Conservation (phyloP, 2,113 vertebrate species). For the Ictalurus punctatus region DNA sequence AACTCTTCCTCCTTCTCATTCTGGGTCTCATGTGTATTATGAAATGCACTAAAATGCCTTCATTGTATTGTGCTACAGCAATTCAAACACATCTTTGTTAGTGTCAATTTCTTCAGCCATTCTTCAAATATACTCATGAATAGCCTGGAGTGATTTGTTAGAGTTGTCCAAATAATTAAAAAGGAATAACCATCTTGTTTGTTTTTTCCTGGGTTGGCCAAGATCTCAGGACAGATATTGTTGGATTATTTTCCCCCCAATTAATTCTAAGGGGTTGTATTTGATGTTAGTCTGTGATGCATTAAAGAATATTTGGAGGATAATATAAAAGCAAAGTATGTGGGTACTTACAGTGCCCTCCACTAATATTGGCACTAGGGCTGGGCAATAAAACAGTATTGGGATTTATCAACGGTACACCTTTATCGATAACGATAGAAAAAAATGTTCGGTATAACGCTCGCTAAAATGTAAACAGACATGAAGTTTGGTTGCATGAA, state of each 20-base stretch:
- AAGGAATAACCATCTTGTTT: not conserved
- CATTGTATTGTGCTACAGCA: conserved; percentile 70
- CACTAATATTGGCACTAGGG: too few species aligned
- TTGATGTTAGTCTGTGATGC: too few species aligned
- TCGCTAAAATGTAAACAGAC: too few species aligned
- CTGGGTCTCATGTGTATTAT: not conserved
- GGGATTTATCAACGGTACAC: too few species aligned
- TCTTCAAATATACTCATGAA: not conserved
- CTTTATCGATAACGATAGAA: too few species aligned
- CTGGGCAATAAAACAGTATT: too few species aligned
- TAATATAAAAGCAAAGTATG: not conserved
- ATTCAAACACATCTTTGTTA: conserved; percentile 64
- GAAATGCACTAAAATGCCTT: conserved; percentile 59
- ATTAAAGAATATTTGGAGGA: not conserved
- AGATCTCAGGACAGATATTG: not conserved
- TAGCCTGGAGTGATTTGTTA: not conserved
- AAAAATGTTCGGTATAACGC: too few species aligned
- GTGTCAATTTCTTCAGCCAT: conserved; percentile 62
- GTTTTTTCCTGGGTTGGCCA: too few species aligned
- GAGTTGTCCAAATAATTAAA: not conserved
- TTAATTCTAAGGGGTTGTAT: too few species aligned
- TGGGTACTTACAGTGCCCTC: not conserved
- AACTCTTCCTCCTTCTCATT: not conserved
- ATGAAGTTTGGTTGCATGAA: too few species aligned
- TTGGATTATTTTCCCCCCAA: too few species aligned